phyloP scores from a whole-genome alignment of 2,113 vertebrate genomes.

The Anarrhichthys ocellatus region DNA sequence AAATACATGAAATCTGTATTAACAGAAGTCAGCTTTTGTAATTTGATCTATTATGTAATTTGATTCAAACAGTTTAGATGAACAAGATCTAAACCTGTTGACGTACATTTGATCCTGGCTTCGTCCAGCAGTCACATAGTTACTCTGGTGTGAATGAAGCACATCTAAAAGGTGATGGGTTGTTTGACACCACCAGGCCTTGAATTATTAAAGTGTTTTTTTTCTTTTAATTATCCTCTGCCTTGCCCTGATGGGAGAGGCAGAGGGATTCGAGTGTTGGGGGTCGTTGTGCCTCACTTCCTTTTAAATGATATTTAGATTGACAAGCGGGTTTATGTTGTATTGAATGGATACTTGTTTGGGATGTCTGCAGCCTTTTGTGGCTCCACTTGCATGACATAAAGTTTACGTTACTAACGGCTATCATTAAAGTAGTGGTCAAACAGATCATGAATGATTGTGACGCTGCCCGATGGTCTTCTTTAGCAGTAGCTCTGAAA shows the following conservation, averaged over 20 bases:
- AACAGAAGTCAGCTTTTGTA: background rate
- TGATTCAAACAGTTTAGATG: background rate
- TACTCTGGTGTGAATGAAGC: slow-evolving; percentile 43
- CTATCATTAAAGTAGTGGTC: background rate
- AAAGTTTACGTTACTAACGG: background rate
- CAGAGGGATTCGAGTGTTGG: background rate
- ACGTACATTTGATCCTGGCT: slow-evolving; percentile 29
- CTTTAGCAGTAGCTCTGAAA: background rate
- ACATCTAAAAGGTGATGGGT: slow-evolving; percentile 19
- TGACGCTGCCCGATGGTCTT: background rate
- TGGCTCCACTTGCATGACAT: background rate
- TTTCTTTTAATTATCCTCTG: slow-evolving; percentile 43
- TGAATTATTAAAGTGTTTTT: slow-evolving; percentile 75
- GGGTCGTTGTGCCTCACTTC: background rate
- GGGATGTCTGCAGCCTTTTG: background rate
- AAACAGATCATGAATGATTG: background rate
- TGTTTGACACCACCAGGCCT: slow-evolving; percentile 45
- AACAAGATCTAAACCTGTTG: slow-evolving; percentile 4
- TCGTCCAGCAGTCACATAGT: slow-evolving; percentile 7
- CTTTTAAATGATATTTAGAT: background rate
- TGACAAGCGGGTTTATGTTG: background rate
- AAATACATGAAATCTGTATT: background rate
- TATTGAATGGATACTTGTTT: background rate
- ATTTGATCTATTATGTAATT: background rate
- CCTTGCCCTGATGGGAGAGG: background rate